Conservation (phyloP, 2,797 vertebrate species). For the Enteromius thamalakanensis region DNA sequence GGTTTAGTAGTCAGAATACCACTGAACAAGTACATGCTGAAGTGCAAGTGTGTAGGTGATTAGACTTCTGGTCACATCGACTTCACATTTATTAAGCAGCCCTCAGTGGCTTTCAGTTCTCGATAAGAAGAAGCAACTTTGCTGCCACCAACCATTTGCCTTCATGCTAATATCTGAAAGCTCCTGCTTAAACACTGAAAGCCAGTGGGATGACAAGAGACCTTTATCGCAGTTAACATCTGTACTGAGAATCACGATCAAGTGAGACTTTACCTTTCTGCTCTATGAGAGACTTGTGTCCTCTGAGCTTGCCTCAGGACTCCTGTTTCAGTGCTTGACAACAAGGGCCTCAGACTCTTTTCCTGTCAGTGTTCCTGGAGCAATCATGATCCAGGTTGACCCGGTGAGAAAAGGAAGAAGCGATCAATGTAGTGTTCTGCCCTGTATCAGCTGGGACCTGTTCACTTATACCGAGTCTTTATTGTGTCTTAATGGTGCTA, state of each 20-base stretch:
- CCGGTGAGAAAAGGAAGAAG: background rate
- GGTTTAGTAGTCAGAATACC: background rate
- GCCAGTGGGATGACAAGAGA: background rate
- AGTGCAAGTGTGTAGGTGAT: background rate
- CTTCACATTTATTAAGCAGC: background rate
- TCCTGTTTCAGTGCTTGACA: slow-evolving; percentile 11
- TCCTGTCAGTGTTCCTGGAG: background rate
- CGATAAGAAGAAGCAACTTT: background rate
- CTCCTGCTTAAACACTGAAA: background rate
- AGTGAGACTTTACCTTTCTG: background rate
- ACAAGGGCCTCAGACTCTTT: slow-evolving; percentile 14
- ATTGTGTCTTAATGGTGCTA: slow-evolving; percentile 36
- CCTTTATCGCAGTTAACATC: background rate
- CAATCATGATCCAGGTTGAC: slow-evolving; percentile 8
- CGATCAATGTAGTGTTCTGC: slow-evolving; percentile 26
- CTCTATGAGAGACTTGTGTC: background rate
- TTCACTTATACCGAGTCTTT: slow-evolving; percentile 10
- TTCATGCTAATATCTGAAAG: background rate
- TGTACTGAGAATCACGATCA: background rate
- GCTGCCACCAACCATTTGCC: slow-evolving; percentile 1
- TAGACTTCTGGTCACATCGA: background rate
- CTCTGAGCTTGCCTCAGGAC: slow-evolving; percentile 38
- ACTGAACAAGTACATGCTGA: background rate
- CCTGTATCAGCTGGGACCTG: slow-evolving; percentile 25
- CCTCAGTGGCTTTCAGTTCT: background rate